These are phyloP conservation scores for Gambelia wislizenii DNA, from an alignment of 2,797 vertebrate genomes.

Conservation along the genomic window DNA sequence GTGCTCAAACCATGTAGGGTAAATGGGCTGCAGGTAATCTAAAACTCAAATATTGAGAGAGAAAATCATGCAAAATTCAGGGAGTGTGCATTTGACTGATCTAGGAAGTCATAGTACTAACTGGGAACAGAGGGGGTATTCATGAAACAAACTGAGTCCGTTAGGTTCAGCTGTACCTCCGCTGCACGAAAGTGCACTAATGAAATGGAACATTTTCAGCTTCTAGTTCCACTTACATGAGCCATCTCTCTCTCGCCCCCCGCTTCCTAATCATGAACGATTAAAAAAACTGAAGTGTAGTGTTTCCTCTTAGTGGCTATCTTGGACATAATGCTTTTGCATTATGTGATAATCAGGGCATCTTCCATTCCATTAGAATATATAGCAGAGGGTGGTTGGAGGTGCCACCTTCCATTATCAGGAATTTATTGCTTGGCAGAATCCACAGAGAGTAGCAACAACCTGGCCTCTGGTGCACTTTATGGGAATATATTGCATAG, in stretches of 20 bases:
- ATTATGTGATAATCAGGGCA: constrained; percentile 76
- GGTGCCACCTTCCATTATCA: constrained; percentile 64
- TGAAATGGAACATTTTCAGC: constrained; percentile 3
- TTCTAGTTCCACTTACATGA: neutral
- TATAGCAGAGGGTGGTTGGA: constrained; percentile 38
- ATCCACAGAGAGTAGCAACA: constrained; percentile 60
- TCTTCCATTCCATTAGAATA: constrained; percentile 64
- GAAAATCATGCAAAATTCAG: neutral
- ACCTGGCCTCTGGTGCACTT: constrained; percentile 56
- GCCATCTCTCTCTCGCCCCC: constrained; percentile 35
- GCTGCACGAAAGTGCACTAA: neutral
- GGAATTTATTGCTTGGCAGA: constrained; percentile 65
- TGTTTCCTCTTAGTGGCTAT: constrained; percentile 67
- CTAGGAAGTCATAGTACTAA: neutral
- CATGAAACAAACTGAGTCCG: neutral
- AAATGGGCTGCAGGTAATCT: neutral
- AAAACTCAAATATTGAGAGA: neutral
- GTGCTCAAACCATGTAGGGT: no score
- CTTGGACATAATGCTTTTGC: constrained; percentile 66
- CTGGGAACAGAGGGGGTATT: neutral
- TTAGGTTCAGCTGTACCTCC: neutral
- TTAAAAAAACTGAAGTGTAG: constrained; percentile 60
- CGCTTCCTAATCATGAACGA: constrained; percentile 56
- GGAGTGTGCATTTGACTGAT: no score
- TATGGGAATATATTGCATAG: constrained; percentile 50